These are phyloP conservation scores for Alligator sinensis DNA, from an alignment of 2,113 vertebrate genomes.

Conservation along the genomic window DNA sequence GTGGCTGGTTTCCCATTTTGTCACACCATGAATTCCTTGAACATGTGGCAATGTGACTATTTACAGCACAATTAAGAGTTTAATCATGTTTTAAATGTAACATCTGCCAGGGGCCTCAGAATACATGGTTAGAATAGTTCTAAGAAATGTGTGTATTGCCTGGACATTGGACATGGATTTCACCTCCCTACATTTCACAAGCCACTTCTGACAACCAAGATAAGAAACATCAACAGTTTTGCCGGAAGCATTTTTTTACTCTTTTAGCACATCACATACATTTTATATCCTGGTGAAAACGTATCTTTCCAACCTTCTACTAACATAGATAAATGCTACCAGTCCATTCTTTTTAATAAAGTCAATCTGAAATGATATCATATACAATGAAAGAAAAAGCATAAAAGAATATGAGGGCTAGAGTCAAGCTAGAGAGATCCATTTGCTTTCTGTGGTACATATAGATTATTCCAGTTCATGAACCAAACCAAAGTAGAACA, in stretches of 20 bases:
- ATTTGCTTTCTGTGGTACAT: not conserved
- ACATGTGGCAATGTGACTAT: too few relatives aligned
- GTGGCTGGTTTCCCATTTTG: too few relatives aligned
- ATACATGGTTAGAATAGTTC: not conserved
- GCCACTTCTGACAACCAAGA: conserved; percentile 65
- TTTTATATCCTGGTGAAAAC: conserved; percentile 26
- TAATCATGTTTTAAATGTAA: too few relatives aligned
- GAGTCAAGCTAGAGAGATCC: not conserved
- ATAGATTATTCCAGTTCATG: not conserved
- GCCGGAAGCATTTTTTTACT: conserved; percentile 53
- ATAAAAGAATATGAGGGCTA: not conserved
- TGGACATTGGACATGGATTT: conserved; percentile 56
- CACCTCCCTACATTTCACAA: conserved; percentile 60
- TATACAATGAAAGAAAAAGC: not conserved
- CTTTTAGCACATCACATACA: conserved; percentile 49
- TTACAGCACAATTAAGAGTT: too few relatives aligned
- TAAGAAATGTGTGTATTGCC: conserved; percentile 37
- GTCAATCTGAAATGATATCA: not conserved
- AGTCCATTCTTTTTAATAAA: not conserved
- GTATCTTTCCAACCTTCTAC: not conserved
- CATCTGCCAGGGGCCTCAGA: too few relatives aligned
- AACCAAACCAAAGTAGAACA: not conserved
- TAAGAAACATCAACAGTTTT: conserved; percentile 67
- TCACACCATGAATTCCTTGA: too few relatives aligned
- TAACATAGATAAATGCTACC: not conserved